Base-by-base conservation (phyloP, 2,888 invertebrate species). In the Mesorhabditis sp. region DNA sequence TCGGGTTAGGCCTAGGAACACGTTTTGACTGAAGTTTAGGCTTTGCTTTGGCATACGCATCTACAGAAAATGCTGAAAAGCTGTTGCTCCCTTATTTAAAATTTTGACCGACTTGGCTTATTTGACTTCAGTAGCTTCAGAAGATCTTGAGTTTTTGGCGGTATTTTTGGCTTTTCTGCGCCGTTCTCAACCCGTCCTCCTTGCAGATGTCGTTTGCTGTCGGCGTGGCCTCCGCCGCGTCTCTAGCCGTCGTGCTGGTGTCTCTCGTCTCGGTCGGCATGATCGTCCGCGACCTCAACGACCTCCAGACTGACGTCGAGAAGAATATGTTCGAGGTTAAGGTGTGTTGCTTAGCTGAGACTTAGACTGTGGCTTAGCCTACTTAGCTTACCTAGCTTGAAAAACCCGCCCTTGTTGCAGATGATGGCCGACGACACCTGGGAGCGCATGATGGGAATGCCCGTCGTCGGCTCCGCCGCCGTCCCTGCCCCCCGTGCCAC, bases 381-480 rank as follows among this genome's bases (percentile, higher is more conserved):
- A 5, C 10, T 13, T 45, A n/a, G 6, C 67, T 66, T 7, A 6
- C 15, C 42, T 10, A 43, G 15, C 10, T 28, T 13, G 10, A 43
- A 41, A 13, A 13, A 13, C 13, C 7, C n/a, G 4, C 13, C 42
- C 15, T 44, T 65, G 7, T 50, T 76, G 45, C 42, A 80, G 80
- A 72, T 67, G 13, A 72, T 80, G 58, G 72, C 78, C 43, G 73
- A 75, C 62, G 78, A 80, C 67, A 78, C 78, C 41, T 80, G 80
- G 80, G 67, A 69, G 10, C 77, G 76, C 41, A 74, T 80, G 71
- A 65, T 78, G 44, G 70, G 50, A 50, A 77, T 77, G 65, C 80
- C 78, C 66, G 66, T 71, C 66, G 77, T 76, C 70, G 78, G 77
- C 62, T 69, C 80, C 67, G 78, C 76, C 43, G 50, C 45, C 4